Base-by-base conservation (phyloP, 2,888 invertebrate genomes). In the Ditula angustiorana region DNA sequence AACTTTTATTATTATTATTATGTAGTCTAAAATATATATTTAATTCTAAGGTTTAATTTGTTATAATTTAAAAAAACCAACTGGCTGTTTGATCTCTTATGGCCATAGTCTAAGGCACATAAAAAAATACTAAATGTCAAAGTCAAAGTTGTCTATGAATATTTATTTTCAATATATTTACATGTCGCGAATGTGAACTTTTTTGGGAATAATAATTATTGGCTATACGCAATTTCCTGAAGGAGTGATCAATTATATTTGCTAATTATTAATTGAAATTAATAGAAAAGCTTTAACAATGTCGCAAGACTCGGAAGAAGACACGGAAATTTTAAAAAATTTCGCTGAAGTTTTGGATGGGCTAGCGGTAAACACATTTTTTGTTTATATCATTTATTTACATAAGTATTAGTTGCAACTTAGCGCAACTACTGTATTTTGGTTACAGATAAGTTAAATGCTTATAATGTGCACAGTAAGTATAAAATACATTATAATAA, bases 291-390 rank as follows among this genome's bases (percentile, higher is more conserved):
- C 44, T n/a, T 46, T 37, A 26, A 72, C 8, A 26, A 88, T 88
- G 88, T 78, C 86, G 52, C 69, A 67, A 11, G 82, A 85, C 50
- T 75, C 78, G 0, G 86, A 85, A 61, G 86, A 87, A 61, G 86
- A 87, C 58, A 73, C 76, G 5, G 83, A 82, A 70, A 60, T 82
- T 10, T 66, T 82, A 67, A 83, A 86, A 67, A 81, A 89, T 77
- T 76, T 85, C 19, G 73, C 76, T 21, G 82, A 85, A 74, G 70
- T 86, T 30, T 77, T 92, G 56, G 82, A 86, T n/a, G 71, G 73
- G 19, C 71, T 92, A 58, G 69, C 80, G 76, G 92, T 92, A 78
- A 69, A 73, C 71, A 33, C n/a, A 24, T 19, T 35, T 37, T 11
- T 50, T 16, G 30, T 23, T 24, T 46, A 30, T 5, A 8, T 21